Evolutionary conservation across 2,888 invertebrate genomes (phyloP).

Genomic region (Amiota communis): DNA sequence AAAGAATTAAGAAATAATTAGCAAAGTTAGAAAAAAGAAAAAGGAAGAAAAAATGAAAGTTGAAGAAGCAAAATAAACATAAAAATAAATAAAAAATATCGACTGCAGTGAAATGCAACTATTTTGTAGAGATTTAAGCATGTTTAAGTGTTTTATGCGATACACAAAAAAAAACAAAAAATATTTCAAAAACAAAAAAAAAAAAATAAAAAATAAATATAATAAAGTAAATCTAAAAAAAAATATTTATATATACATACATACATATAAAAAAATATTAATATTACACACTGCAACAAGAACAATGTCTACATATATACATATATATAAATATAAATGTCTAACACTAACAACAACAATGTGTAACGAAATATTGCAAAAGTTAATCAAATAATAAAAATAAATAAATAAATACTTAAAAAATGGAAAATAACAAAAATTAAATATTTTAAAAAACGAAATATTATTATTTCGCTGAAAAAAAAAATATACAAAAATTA

Average conservation of each 20-base stretch:
- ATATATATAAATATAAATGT: constrained; percentile 22
- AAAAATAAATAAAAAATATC: constrained; percentile 61
- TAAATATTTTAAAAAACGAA: constrained; percentile 52
- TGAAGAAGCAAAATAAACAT: constrained; percentile 50
- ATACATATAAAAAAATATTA: neutral
- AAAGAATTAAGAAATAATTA: constrained; percentile 53
- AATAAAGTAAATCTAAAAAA: constrained; percentile 37
- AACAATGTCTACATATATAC: constrained; percentile 49
- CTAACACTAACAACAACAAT: constrained; percentile 52
- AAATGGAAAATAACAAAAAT: constrained; percentile 44
- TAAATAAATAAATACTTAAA: constrained; percentile 52
- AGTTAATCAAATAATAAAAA: constrained; percentile 56
- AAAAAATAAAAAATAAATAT: neutral
- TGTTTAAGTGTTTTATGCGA: constrained; percentile 56
- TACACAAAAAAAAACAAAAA: constrained; percentile 7
- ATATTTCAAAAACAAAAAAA: neutral
- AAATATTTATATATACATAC: no score
- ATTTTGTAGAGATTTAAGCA: constrained; percentile 72
- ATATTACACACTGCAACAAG: constrained; percentile 38
- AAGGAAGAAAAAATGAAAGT: constrained; percentile 40
- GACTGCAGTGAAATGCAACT: constrained; percentile 70
- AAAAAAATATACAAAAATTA: constrained; percentile 38
- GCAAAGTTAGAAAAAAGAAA: constrained; percentile 35
- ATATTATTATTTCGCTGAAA: constrained; percentile 54
- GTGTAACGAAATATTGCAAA: constrained; percentile 36